Conservation (phyloP, 37 sponge, comb jelly and placozoan species). For the Oscarella lobularis region DNA sequence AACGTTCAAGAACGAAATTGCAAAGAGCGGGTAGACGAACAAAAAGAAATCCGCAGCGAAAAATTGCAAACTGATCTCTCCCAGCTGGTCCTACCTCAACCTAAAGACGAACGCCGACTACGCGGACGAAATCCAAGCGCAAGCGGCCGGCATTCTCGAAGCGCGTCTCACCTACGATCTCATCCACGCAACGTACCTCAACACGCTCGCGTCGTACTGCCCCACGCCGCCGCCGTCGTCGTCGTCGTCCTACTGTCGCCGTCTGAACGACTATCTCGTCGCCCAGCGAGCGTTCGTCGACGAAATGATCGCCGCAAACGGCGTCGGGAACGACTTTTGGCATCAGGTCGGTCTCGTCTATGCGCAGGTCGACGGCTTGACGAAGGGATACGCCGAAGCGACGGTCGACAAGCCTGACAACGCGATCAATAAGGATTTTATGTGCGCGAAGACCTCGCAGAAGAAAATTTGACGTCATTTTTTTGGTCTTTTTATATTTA, state of each 20-base stretch:
- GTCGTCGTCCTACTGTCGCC: conserved; percentile 5
- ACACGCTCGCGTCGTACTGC: conserved; percentile 54
- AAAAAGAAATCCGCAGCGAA: no score
- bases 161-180: conserved; percentile 57
- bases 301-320: background rate
- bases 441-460: background rate
- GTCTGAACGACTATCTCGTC: background rate
- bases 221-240: no score
- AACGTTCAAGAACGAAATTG: background rate
- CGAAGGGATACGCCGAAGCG: background rate
- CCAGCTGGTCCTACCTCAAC: background rate
- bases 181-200: conserved; percentile 55
- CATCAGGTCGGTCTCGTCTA: background rate
- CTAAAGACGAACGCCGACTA: background rate
- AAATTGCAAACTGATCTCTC: no score
- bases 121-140: conserved; percentile 46
- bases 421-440: background rate
- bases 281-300: background rate
- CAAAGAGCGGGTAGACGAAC: background rate
- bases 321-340: conserved; percentile 1
- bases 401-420: background rate
- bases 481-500: no score
- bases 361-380: background rate
- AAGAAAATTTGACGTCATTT: no score
- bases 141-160: conserved; percentile 72